Evolutionary conservation across 2,113 vertebrate genomes (phyloP).

Genomic region (Scytalopus superciliaris): DNA sequence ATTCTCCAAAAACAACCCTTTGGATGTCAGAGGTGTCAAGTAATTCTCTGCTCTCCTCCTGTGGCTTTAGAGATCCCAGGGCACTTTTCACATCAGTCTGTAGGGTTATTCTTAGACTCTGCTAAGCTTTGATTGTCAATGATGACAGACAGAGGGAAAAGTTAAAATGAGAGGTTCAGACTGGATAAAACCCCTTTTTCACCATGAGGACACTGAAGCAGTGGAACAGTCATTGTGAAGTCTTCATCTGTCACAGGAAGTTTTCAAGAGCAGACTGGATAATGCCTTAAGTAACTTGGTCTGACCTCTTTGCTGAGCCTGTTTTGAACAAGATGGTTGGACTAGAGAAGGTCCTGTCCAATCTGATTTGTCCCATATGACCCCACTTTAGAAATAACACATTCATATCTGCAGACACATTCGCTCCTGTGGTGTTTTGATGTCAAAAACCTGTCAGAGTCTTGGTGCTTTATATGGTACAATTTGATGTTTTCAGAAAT

Average conservation of each 20-base stretch:
- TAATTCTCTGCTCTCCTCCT: conserved; percentile 3
- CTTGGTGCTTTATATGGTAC: neutral
- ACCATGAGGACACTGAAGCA: neutral
- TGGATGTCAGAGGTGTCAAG: neutral
- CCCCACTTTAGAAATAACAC: neutral
- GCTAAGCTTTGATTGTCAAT: neutral
- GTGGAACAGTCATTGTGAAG: neutral
- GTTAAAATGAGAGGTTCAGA: neutral
- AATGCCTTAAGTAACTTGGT: neutral
- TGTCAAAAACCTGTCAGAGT: neutral
- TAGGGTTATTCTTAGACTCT: neutral
- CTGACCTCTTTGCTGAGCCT: neutral
- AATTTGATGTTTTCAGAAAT: neutral
- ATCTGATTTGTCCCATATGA: neutral
- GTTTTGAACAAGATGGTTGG: neutral
- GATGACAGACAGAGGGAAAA: neutral
- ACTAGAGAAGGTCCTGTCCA: neutral
- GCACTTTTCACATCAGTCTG: neutral
- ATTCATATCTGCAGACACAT: neutral
- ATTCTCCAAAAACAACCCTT: conserved; percentile 1
- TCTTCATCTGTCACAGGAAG: neutral
- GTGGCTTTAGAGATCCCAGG: neutral
- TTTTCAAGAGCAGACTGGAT: neutral
- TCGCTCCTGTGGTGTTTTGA: neutral
- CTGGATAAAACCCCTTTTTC: neutral